Base-by-base conservation (phyloP, 1,140 invertebrate species). In the Scylla paramamosain region DNA sequence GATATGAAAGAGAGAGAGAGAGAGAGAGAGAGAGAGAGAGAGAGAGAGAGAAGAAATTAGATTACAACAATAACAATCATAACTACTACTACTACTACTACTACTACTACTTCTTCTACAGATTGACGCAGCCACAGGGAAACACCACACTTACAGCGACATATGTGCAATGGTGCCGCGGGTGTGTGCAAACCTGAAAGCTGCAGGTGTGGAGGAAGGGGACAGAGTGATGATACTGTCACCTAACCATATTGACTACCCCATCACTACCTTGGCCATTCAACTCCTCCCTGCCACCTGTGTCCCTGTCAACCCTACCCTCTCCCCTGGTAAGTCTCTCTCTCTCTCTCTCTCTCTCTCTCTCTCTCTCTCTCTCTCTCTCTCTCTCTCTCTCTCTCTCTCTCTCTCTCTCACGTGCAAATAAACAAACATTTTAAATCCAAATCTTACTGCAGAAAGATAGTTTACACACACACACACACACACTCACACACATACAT, bases 181-280 rank as follows among this genome's bases (percentile, higher is more conserved):
- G 91, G n/a, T 92, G 46, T 10, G 39, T 4, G 46, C 29, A 10
- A 88, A 88, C 31, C 48, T 95, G 82, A 29, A 2, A 8, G 94
- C 82, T 8, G 89, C 94, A n/a, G 94, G 94, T 0, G 94, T 95
- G 91, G 25, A 20, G 2, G 82, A 82, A 1, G 82, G 83, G n/a
- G 90, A 92, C 4, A 25, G 29, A 0, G 82, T 95, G 14, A 82
- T 95, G 14, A n/a, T 95, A 0, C 14, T 91, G 52, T 87, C 82
- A 4, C n/a, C 25, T 3, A 88, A 88, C 28, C 94, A 92, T 90
- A 92, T 95, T n/a, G 94, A 95, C 48, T 87, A n/a, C 7, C 82
- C 83, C 28, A 45, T 95, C 12, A 90, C 67, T 4, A 6, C 59
- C 0, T 32, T 95, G 46, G 77, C 94, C 46, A 20, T 92, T 3